phyloP scores from a whole-genome alignment of 2,797 vertebrate genomes.

The Geotrypetes seraphini region DNA sequence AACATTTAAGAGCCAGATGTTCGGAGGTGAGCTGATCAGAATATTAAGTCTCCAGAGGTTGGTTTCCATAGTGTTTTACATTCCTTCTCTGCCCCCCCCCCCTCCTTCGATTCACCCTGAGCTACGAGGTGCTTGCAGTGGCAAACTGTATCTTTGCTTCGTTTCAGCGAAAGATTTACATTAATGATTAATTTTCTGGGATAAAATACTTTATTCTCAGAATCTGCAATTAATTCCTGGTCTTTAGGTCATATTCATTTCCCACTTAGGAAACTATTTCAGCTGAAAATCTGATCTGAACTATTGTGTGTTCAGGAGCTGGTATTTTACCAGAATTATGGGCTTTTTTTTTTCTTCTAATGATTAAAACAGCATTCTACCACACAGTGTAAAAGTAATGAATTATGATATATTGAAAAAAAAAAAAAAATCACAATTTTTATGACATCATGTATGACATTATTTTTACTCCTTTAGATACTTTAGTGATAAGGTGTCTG shows the following conservation, averaged over 20 bases:
- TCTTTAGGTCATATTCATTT: slow-evolving; percentile 35
- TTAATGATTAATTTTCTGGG: slow-evolving; percentile 42
- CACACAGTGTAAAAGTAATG: slow-evolving; percentile 4
- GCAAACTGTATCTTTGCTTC: slow-evolving; percentile 49
- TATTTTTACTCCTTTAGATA: slow-evolving; percentile 8
- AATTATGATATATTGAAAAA: too few species aligned
- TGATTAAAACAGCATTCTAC: slow-evolving; percentile 7
- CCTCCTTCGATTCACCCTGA: slow-evolving; percentile 61
- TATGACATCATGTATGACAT: slow-evolving; percentile 1
- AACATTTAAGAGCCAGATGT: slow-evolving; percentile 90
- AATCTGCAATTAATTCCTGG: slow-evolving; percentile 51
- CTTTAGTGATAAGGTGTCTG: background rate
- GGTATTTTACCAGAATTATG: slow-evolving; percentile 21
- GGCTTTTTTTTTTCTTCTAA: too few species aligned
- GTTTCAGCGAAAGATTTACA: slow-evolving; percentile 45
- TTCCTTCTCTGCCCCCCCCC: slow-evolving; percentile 74
- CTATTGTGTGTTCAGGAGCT: slow-evolving; percentile 24
- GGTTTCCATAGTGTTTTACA: slow-evolving; percentile 82
- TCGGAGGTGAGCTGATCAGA: slow-evolving; percentile 84
- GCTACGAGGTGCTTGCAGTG: slow-evolving; percentile 60
- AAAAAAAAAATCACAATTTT: too few species aligned
- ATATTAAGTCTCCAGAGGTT: slow-evolving; percentile 83
- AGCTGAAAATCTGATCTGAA: slow-evolving; percentile 15
- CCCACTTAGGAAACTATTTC: slow-evolving; percentile 27
- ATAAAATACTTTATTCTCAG: slow-evolving; percentile 40